Evolutionary conservation across 2,797 vertebrate genomes (phyloP).

Genomic region (Calcarius lapponicus): DNA sequence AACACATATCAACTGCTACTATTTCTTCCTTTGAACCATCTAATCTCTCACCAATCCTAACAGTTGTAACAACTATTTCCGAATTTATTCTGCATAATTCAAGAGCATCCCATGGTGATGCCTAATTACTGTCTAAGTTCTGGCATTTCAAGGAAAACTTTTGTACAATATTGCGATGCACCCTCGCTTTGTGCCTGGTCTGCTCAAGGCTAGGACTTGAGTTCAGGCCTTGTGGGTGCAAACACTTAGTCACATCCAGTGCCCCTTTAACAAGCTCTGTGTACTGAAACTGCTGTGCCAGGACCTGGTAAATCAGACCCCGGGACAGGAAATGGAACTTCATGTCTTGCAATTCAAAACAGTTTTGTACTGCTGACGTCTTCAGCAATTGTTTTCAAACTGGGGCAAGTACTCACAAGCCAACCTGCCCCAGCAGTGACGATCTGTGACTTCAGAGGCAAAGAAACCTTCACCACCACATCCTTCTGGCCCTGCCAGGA

Average conservation of each 20-base stretch:
- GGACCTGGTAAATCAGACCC: neutral
- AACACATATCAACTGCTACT: neutral
- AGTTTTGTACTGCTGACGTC: neutral
- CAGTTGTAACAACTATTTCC: neutral
- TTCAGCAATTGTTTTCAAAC: neutral
- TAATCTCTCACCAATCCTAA: neutral
- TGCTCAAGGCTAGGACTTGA: too few relatives aligned
- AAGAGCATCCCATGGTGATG: neutral
- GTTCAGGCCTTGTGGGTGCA: neutral
- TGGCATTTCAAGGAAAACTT: fast-evolving
- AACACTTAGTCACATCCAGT: neutral
- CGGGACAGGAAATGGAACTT: neutral
- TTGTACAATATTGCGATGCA: fast-evolving
- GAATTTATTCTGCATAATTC: neutral
- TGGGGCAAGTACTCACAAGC: fast-evolving
- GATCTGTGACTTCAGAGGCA: neutral
- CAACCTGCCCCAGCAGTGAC: neutral
- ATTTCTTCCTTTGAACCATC: neutral
- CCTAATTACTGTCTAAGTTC: neutral
- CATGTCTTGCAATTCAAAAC: neutral
- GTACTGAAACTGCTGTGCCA: neutral
- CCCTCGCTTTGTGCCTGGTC: fast-evolving
- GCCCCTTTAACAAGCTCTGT: neutral
- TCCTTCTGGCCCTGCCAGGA: neutral
- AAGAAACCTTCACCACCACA: neutral